Evolutionary conservation across 2,888 invertebrate species (phyloP).

Genomic region (Pandemis heparana): DNA sequence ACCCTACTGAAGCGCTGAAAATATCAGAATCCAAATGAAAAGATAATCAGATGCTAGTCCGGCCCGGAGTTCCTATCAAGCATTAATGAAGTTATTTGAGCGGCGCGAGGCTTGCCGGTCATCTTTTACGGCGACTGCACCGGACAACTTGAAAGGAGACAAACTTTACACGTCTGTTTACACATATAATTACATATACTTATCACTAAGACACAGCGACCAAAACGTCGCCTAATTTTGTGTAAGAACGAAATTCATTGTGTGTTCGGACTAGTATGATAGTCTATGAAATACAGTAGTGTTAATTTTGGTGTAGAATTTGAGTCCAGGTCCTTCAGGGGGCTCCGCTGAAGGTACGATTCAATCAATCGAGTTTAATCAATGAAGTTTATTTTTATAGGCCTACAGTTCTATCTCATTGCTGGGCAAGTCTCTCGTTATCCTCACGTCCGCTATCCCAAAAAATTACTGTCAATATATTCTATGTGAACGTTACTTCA

Average conservation of each 20-base stretch:
- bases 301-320: neutral
- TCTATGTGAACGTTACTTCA: neutral
- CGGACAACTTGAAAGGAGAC: neutral
- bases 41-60: neutral
- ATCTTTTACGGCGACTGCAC: neutral
- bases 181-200: neutral
- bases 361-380: neutral
- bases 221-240: neutral
- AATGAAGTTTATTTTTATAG: too few relatives aligned
- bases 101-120: neutral
- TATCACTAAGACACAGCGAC: neutral
- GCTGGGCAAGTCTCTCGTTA: too few relatives aligned
- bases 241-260: neutral
- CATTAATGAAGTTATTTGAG: neutral
- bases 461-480: too few relatives aligned
- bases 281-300: neutral
- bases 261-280: constrained; percentile 4
- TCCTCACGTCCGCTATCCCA: too few relatives aligned
- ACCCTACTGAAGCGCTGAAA: constrained; percentile 51
- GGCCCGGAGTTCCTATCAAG: constrained; percentile 10
- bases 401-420: too few relatives aligned
- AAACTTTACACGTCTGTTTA: constrained; percentile 1
- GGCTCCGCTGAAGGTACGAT: neutral
- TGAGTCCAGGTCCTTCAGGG: neutral
- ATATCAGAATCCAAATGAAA: constrained; percentile 15